Conservation (phyloP, 2,113 vertebrate genomes). For the Dissostichus mawsoni region DNA sequence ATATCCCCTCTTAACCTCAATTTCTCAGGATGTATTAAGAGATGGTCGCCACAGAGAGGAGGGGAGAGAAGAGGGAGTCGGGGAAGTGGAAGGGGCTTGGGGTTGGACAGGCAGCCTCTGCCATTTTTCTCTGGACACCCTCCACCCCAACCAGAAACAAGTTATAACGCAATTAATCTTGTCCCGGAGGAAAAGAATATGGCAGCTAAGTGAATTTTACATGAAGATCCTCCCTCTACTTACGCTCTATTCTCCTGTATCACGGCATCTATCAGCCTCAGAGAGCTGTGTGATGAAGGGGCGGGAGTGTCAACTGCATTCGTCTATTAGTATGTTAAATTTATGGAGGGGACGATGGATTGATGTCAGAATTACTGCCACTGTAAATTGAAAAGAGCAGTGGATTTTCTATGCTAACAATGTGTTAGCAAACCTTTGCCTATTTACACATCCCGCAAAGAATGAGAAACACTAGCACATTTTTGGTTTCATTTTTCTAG, state of each 20-base stretch:
- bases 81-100: constrained; percentile 61
- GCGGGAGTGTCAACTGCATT: constrained; percentile 27
- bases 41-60: constrained; percentile 70
- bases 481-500: neutral
- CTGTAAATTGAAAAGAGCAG: neutral
- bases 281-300: constrained; percentile 47
- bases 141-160: constrained; percentile 80
- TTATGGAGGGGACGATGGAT: neutral
- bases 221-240: constrained; percentile 84
- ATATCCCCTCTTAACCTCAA: constrained; percentile 91
- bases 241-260: constrained; percentile 62
- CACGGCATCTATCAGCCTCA: constrained; percentile 55
- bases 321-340: constrained; percentile 27
- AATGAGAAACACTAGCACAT: neutral
- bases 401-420: neutral
- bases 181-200: constrained; percentile 81
- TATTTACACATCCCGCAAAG: neutral
- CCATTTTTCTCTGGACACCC: constrained; percentile 67
- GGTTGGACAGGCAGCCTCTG: constrained; percentile 48
- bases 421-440: neutral
- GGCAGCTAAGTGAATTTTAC: constrained; percentile 89
- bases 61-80: constrained; percentile 63
- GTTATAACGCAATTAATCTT: constrained; percentile 88
- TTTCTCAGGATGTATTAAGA: constrained; percentile 89
- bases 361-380: constrained; percentile 15